Conservation (phyloP, 2,888 invertebrate species). For the Chloroclystis v-ata region DNA sequence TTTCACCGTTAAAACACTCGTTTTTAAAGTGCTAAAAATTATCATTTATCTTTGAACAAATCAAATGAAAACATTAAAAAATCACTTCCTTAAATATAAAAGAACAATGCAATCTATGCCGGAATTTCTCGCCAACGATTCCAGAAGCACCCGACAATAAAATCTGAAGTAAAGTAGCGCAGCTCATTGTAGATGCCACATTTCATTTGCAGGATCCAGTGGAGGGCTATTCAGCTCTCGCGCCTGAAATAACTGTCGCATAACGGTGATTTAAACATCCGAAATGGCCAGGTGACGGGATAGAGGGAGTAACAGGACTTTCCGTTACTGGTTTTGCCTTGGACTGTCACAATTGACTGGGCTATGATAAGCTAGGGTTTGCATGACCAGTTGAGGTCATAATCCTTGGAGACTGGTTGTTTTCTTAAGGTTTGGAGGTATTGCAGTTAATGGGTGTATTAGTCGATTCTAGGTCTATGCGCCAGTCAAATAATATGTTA, state of each 20-base stretch:
- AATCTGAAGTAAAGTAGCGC: constrained; percentile 21
- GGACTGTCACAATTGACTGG: not conserved
- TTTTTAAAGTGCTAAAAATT: too few species aligned
- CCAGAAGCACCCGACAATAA: constrained; percentile 9
- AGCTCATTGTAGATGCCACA: constrained; percentile 37
- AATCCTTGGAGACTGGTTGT: too few species aligned
- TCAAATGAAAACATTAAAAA: too few species aligned
- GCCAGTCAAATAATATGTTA: too few species aligned
- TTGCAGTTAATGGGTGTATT: too few species aligned
- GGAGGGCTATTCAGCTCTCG: constrained; percentile 54
- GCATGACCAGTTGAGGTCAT: too few species aligned
- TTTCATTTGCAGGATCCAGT: constrained; percentile 58
- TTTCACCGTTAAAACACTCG: too few species aligned
- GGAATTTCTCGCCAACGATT: not conserved
- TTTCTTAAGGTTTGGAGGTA: too few species aligned
- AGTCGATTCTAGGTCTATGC: too few species aligned
- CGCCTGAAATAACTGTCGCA: constrained; percentile 68
- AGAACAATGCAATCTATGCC: too few species aligned
- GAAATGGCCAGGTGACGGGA: constrained; percentile 38
- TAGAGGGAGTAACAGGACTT: constrained; percentile 5
- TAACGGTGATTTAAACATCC: constrained; percentile 58
- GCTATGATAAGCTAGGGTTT: not conserved
- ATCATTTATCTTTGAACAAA: too few species aligned
- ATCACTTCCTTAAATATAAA: too few species aligned
- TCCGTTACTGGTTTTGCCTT: not conserved